Evolutionary conservation across 2,797 vertebrate species (phyloP), one percentile per base, ranked within the genome.

Genomic region (Enteromius viviparus): DNA sequence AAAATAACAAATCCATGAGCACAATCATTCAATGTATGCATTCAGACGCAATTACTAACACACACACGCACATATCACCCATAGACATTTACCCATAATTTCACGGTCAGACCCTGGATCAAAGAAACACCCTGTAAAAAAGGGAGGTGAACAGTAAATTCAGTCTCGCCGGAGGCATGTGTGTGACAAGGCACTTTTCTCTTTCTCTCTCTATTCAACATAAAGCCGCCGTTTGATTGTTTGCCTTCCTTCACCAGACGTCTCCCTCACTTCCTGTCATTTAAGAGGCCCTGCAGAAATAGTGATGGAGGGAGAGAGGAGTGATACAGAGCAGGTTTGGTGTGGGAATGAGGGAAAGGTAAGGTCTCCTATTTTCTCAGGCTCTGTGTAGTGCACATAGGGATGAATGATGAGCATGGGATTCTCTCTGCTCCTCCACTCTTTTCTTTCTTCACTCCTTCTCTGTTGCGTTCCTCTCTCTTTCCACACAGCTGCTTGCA

Each of bases 251-350:
- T 87, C 80, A 75, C 82, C 84, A 84, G 81, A 72, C 45, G 47
- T 82, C 81, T 87, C 76, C 68, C 87, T 85, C 80, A 66, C 87
- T 90, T 88, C 85, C 82, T 85, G 82, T 81, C 78, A 60, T 88
- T 76, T 81, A 80, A 85, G 86, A 42, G 85, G 84, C 81, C 82
- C 86, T 81, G 83, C 62, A 75, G 82, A 80, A 69, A 79, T 64
- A 84, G 79, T 80, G 40, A 84, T 80, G 70, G 81, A 82, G 79
- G 71, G 70, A 81, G 75, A 79, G n/a, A 78, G 55, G 81, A 80
- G 69, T 47, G 70, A 80, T 82, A 77, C 23, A 75, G 53, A 58
- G 47, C 42, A 79, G 58, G 74, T 86, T 74, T 80, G 86, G 81
- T 85, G 53, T 85, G 83, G 71, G 85, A 84, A 87, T 53, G 26